Percentiles rank a stretch among this genome's conserved stretches.
These are phyloP conservation scores for Gonioctena quinquepunctata DNA, from an alignment of 1,140 invertebrate species.

Conservation along the genomic window DNA sequence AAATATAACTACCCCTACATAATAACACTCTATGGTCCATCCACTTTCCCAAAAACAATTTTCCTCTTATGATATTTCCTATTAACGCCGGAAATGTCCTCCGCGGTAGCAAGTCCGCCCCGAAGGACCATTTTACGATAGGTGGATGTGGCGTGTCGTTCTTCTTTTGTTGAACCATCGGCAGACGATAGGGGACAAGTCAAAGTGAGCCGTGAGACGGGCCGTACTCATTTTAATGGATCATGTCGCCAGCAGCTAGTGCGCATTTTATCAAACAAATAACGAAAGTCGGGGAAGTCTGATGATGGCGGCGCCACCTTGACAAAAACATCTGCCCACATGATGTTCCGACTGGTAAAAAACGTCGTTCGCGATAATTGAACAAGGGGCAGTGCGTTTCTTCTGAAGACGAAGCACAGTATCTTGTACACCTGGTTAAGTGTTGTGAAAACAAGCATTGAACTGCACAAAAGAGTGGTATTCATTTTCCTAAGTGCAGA, in stretches of 20 bases:
- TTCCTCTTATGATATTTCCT: no score
- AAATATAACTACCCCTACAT: no score
- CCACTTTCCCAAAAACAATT: no score
- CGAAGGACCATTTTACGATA: neutral
- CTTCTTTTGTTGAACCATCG: conserved; percentile 6
- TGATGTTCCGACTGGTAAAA: neutral
- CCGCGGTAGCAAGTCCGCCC: no score
- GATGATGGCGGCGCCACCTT: conserved; percentile 5
- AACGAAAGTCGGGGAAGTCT: neutral
- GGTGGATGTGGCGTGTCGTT: neutral
- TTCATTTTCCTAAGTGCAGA: no score
- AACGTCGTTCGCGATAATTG: neutral
- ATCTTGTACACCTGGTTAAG: no score
- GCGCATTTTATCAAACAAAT: conserved; percentile 7
- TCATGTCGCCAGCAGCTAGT: neutral
- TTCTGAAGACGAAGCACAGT: no score
- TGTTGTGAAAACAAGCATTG: no score
- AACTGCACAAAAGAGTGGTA: no score
- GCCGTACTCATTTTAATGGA: neutral
- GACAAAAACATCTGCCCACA: conserved; percentile 4
- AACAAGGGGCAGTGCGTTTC: no score
- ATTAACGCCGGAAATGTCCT: no score
- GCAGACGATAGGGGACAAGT: conserved; percentile 2
- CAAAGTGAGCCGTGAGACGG: conserved; percentile 1
- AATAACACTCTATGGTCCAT: no score